Conservation (phyloP, 1,140 invertebrate species). For the Andrena cerasifolii region DNA sequence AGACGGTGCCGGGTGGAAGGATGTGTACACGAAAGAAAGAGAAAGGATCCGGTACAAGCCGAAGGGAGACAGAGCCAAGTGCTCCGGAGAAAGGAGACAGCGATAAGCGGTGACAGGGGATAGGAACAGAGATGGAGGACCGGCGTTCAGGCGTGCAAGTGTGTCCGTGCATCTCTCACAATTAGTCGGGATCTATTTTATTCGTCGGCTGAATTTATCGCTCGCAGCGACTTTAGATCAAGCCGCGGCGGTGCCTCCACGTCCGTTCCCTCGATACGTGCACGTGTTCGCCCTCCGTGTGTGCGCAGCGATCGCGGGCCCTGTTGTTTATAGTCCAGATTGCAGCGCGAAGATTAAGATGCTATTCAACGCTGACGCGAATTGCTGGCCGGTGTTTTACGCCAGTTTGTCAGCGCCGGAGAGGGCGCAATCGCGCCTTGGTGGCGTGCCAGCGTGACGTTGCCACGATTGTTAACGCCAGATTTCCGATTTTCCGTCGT, state of each 20-base stretch:
- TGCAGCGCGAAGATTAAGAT: conserved; percentile 74
- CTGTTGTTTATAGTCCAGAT: conserved; percentile 78
- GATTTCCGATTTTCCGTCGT: background rate
- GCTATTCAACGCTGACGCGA: conserved; percentile 70
- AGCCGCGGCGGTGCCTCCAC: conserved; percentile 42
- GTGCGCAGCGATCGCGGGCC: conserved; percentile 46
- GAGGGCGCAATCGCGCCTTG: too few relatives aligned
- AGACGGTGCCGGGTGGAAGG: conserved; percentile 47
- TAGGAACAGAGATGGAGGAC: background rate
- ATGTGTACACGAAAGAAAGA: conserved; percentile 28
- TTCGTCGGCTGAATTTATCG: conserved; percentile 80
- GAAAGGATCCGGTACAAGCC: background rate
- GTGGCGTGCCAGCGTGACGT: background rate
- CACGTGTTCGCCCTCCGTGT: conserved; percentile 26
- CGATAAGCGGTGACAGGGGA: background rate
- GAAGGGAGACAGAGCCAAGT: conserved; percentile 7
- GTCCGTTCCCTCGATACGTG: conserved; percentile 48
- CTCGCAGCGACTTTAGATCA: conserved; percentile 77
- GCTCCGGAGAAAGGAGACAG: background rate
- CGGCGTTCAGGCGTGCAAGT: conserved; percentile 61
- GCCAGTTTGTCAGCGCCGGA: conserved; percentile 16
- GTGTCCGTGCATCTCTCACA: conserved; percentile 81
- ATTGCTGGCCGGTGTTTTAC: conserved; percentile 48
- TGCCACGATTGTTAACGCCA: too few relatives aligned
- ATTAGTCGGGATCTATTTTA: conserved; percentile 82